Conservation (phyloP, 2,113 vertebrate genomes). For the Crotalus horridus region DNA sequence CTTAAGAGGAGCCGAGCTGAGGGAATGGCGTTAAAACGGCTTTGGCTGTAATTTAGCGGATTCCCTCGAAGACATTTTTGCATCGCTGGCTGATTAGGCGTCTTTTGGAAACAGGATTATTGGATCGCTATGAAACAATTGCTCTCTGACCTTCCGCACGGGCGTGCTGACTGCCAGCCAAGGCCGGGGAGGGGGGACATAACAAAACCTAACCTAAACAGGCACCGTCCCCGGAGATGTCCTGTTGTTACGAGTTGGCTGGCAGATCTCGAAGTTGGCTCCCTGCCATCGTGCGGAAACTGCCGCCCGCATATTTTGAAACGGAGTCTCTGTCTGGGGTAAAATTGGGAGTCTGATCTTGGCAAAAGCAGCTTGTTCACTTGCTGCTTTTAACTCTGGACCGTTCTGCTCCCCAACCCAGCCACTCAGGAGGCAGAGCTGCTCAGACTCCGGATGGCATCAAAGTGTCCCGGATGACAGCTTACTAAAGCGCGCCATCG, state of each 20-base stretch:
- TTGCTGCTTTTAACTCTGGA: not conserved
- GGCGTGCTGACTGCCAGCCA: not conserved
- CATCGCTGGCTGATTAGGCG: not conserved
- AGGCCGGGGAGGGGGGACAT: not conserved
- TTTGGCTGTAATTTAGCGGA: fast-evolving
- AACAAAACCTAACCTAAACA: not conserved
- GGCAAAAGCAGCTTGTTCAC: not conserved
- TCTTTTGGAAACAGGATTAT: not conserved
- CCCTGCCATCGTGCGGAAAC: fast-evolving
- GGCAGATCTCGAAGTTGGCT: not conserved
- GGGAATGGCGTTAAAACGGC: not conserved
- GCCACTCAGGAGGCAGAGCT: not conserved
- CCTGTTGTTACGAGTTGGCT: not conserved
- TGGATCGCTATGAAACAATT: not conserved
- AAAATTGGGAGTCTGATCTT: not conserved
- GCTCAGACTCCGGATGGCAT: not conserved
- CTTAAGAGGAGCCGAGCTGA: fast-evolving
- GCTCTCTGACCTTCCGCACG: fast-evolving
- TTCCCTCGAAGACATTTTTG: fast-evolving
- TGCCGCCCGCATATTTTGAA: not conserved
- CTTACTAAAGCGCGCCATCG: not conserved
- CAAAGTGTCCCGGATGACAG: not conserved
- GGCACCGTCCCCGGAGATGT: not conserved
- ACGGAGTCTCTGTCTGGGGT: not conserved
- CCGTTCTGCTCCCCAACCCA: not conserved